Percentiles rank a stretch among this genome's conserved stretches.
phyloP scores from a whole-genome alignment of 1,140 invertebrate species.

The Oncopodura yosiiana region DNA sequence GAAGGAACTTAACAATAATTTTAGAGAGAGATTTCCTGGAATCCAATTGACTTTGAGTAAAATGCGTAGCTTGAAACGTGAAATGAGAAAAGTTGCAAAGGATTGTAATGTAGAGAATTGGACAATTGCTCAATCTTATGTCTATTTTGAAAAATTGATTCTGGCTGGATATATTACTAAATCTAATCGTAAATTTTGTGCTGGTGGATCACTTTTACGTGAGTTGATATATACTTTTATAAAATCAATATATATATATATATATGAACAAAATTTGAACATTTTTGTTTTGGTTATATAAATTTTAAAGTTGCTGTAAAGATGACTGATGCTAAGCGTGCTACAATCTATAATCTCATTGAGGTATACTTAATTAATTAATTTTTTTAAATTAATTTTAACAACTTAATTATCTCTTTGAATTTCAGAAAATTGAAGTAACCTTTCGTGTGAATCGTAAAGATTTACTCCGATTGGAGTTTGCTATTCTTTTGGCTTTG shows the following conservation, averaged over 20 bases:
- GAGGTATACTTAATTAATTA: slow-evolving; percentile 53
- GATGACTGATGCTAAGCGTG: slow-evolving; percentile 91
- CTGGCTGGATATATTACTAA: slow-evolving; percentile 87
- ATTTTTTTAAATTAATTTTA: slow-evolving; percentile 10
- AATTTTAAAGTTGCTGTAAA: slow-evolving; percentile 96
- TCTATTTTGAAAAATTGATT: slow-evolving; percentile 95
- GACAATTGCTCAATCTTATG: slow-evolving; percentile 89
- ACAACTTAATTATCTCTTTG: slow-evolving; percentile 13
- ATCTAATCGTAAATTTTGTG: slow-evolving; percentile 83
- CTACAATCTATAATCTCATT: slow-evolving; percentile 69
- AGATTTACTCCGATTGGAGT: slow-evolving; percentile 82
- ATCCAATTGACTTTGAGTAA: slow-evolving; percentile 94
- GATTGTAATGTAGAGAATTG: slow-evolving; percentile 78
- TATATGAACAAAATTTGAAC: too few species aligned
- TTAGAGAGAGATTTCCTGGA: slow-evolving; percentile 86
- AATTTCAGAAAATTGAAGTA: slow-evolving; percentile 68
- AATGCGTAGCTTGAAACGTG: slow-evolving; percentile 83
- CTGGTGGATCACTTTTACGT: slow-evolving; percentile 82
- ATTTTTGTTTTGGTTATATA: too few species aligned
- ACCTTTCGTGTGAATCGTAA: slow-evolving; percentile 82
- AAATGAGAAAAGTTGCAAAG: slow-evolving; percentile 89
- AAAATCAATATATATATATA: too few species aligned
- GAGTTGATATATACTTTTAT: too few species aligned
- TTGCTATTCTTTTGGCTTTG: slow-evolving; percentile 84
- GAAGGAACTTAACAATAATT: slow-evolving; percentile 96